phyloP scores from a whole-genome alignment of 2,113 vertebrate species.

The Pipra filicauda region DNA sequence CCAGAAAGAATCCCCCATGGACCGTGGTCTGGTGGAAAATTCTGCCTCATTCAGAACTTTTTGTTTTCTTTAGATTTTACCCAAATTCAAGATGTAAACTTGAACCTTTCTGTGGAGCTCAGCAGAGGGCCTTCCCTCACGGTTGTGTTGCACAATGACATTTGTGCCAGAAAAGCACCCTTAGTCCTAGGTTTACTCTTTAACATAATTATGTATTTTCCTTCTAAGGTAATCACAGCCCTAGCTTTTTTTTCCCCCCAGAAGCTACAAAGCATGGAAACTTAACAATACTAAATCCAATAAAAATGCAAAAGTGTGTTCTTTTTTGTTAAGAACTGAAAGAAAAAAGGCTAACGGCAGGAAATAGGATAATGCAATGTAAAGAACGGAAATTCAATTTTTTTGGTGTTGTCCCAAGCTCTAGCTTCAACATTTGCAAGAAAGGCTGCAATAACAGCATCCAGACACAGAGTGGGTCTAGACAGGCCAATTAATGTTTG shows the following conservation, averaged over 20 bases:
- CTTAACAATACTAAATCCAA: background rate
- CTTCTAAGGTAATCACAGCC: background rate
- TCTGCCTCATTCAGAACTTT: background rate
- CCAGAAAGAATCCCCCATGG: background rate
- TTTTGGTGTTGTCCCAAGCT: background rate
- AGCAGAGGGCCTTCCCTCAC: accelerated
- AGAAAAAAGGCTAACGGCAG: background rate
- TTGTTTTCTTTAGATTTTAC: background rate
- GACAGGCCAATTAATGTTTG: background rate
- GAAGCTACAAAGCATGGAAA: background rate
- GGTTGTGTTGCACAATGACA: background rate
- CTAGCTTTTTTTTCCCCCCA: background rate
- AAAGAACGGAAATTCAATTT: background rate
- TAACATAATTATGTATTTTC: background rate
- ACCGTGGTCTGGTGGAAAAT: background rate
- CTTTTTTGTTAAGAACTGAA: background rate
- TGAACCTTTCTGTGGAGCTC: background rate
- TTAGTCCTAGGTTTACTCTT: background rate
- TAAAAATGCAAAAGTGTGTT: background rate
- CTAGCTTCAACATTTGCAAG: background rate
- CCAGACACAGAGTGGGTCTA: background rate
- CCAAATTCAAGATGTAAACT: background rate
- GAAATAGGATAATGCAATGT: background rate
- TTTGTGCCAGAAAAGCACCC: accelerated
- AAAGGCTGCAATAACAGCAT: background rate